Percentiles rank a stretch among this genome's conserved stretches.
phyloP scores from a whole-genome alignment of 2,888 invertebrate species.

The Iselma pallidipennis region DNA sequence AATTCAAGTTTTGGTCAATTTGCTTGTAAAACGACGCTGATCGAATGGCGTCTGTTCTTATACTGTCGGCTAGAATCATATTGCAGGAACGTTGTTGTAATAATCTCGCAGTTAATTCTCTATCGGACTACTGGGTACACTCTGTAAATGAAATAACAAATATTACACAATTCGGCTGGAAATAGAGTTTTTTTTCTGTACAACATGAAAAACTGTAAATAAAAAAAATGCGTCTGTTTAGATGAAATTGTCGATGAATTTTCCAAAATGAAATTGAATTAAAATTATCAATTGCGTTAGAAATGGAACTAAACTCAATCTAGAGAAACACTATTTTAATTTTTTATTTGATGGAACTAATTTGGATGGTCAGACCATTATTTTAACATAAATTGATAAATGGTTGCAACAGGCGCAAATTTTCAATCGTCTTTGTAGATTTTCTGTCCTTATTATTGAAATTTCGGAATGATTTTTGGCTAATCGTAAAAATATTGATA shows the following conservation, averaged over 20 bases:
- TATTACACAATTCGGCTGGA: neutral
- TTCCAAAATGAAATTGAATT: no score
- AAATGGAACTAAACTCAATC: no score
- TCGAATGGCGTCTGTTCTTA: constrained; percentile 13
- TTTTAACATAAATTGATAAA: constrained; percentile 88
- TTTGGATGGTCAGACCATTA: constrained; percentile 82
- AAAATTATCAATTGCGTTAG: no score
- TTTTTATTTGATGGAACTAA: constrained; percentile 86
- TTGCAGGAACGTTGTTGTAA: neutral
- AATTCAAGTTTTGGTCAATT: neutral
- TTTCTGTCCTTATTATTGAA: no score
- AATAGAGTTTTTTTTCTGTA: no score
- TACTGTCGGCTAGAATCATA: constrained; percentile 8
- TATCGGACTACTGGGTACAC: no score
- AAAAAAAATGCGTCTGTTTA: no score
- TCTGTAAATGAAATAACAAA: neutral
- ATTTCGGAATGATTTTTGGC: no score
- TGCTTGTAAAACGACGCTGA: constrained; percentile 7
- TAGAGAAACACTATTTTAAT: constrained; percentile 72
- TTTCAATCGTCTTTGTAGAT: no score
- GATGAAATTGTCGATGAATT: no score
- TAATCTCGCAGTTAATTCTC: neutral
- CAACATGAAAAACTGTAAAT: no score
- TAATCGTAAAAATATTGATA: no score
- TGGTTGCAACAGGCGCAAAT: constrained; percentile 93